phyloP scores from a whole-genome alignment of 2,113 vertebrate genomes.

The Thomomys bottae region DNA sequence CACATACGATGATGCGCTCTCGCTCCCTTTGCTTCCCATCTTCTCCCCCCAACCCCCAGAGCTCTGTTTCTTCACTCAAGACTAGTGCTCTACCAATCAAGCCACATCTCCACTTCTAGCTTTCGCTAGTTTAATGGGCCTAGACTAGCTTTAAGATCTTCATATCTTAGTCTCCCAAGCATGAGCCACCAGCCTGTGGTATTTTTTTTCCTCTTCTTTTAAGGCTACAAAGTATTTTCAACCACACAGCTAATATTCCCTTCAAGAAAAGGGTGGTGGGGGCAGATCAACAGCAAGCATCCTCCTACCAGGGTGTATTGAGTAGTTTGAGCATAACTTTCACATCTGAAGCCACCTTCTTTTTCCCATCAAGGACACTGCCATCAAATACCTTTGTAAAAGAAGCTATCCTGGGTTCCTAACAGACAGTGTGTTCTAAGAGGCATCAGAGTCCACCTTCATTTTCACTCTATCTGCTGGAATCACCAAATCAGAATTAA shows the following conservation, averaged over 20 bases:
- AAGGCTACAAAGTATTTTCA: background rate
- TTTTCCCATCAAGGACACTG: background rate
- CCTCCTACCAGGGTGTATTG: background rate
- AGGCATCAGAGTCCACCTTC: background rate
- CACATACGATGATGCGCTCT: too few relatives aligned
- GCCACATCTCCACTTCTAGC: too few relatives aligned
- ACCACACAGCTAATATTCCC: background rate
- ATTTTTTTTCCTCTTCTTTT: background rate
- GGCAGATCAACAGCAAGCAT: background rate
- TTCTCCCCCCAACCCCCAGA: too few relatives aligned
- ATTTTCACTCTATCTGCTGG: background rate
- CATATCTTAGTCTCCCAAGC: too few relatives aligned
- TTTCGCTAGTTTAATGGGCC: too few relatives aligned
- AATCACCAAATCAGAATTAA: background rate
- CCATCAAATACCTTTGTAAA: background rate
- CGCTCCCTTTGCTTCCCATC: too few relatives aligned
- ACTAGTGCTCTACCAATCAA: too few relatives aligned
- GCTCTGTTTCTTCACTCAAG: too few relatives aligned
- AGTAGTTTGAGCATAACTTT: background rate
- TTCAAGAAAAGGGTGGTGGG: background rate
- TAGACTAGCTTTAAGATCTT: too few relatives aligned
- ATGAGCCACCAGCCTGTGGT: too few relatives aligned
- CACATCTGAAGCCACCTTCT: conserved; percentile 19
- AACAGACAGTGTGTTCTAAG: background rate
- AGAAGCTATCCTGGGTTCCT: background rate